phyloP scores from a whole-genome alignment of 2,797 vertebrate species.

The Melanogrammus aeglefinus region DNA sequence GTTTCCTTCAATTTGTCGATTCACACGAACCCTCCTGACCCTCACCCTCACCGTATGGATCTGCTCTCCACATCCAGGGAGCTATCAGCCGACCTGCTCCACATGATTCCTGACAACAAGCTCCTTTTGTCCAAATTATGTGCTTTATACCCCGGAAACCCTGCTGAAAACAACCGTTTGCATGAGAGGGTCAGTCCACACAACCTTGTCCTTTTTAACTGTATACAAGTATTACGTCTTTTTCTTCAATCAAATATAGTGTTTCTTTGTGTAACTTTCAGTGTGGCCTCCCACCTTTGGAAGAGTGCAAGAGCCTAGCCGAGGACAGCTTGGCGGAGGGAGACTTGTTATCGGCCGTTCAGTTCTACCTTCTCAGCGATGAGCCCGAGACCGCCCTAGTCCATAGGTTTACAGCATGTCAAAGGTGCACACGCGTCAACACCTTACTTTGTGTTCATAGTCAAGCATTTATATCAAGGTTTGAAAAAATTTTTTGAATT shows the following conservation, averaged over 20 bases:
- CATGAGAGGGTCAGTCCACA: conserved; percentile 78
- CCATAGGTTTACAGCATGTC: conserved; percentile 42
- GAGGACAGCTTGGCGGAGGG: conserved; percentile 69
- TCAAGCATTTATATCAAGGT: not conserved
- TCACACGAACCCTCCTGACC: not conserved
- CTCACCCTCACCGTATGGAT: not conserved
- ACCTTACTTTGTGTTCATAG: not conserved
- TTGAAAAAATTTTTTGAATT: not conserved
- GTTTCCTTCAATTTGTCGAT: not conserved
- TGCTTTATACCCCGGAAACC: conserved; percentile 85
- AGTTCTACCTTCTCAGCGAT: conserved; percentile 84
- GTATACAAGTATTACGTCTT: not conserved
- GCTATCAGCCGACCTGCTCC: conserved; percentile 83
- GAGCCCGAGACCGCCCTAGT: conserved; percentile 88
- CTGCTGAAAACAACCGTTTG: conserved; percentile 81
- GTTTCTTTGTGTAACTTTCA: conserved; percentile 45
- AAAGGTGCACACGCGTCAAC: conserved; percentile 75
- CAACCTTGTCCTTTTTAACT: not conserved
- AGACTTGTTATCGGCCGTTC: conserved; percentile 80
- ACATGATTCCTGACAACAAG: conserved; percentile 86
- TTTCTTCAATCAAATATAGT: not conserved
- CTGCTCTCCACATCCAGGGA: conserved; percentile 74
- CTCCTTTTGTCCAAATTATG: conserved; percentile 86
- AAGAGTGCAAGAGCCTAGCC: conserved; percentile 82
- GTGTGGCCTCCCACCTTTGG: conserved; percentile 83